phyloP scores from a whole-genome alignment of 2,113 vertebrate species.

The Vimba vimba region DNA sequence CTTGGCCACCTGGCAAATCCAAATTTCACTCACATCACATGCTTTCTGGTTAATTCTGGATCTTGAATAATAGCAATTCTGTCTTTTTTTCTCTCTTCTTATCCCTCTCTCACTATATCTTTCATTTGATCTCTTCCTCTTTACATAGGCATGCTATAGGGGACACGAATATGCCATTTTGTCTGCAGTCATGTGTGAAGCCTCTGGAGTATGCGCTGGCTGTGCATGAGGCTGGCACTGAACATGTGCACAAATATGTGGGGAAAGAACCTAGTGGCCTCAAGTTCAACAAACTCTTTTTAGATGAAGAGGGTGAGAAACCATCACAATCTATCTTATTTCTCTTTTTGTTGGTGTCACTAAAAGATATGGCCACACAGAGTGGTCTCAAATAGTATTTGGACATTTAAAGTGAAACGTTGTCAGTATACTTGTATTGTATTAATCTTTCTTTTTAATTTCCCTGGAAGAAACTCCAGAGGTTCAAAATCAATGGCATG shows the following conservation, averaged over 20 bases:
- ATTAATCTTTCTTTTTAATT: background rate
- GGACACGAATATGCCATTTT: constrained; percentile 88
- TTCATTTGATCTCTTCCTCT: constrained; percentile 5
- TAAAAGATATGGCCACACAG: background rate
- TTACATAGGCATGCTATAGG: constrained; percentile 82
- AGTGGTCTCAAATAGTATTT: background rate
- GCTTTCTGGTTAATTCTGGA: background rate
- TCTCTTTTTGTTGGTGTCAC: background rate
- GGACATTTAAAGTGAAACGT: background rate
- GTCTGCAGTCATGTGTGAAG: constrained; percentile 90
- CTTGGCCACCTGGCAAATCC: too few relatives aligned
- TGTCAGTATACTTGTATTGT: background rate
- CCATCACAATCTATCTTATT: background rate
- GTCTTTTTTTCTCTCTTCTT: constrained; percentile 26
- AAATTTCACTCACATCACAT: background rate
- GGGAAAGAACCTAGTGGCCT: constrained; percentile 90
- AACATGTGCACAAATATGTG: constrained; percentile 82
- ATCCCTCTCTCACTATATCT: constrained; percentile 36
- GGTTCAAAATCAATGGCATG: background rate
- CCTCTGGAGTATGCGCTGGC: constrained; percentile 87
- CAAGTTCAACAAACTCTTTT: constrained; percentile 87
- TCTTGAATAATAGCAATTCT: background rate
- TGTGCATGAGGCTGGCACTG: constrained; percentile 79
- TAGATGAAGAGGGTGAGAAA: constrained; percentile 81
- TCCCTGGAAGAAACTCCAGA: background rate